phyloP scores from a whole-genome alignment of 2,113 vertebrate species.

The Carlito syrichta region DNA sequence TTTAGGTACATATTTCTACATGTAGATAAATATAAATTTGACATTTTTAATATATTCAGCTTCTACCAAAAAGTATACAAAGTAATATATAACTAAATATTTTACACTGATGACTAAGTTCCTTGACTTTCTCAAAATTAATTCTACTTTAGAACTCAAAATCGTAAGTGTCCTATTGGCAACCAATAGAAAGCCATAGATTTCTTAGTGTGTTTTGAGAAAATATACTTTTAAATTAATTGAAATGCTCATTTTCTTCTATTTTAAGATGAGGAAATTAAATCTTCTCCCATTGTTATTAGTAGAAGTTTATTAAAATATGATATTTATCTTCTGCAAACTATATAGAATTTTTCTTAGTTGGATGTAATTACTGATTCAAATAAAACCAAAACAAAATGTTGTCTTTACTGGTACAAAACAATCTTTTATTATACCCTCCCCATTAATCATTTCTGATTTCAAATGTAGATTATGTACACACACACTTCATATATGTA shows the following conservation, averaged over 20 bases:
- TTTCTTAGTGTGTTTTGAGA: background rate
- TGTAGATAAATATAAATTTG: slow-evolving; percentile 15
- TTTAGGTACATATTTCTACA: background rate
- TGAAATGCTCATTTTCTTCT: background rate
- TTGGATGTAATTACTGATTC: background rate
- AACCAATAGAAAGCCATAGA: slow-evolving; percentile 62
- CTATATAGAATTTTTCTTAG: background rate
- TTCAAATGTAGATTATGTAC: background rate
- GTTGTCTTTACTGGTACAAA: background rate
- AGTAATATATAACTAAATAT: background rate
- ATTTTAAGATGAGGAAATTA: slow-evolving; percentile 13
- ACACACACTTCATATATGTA: background rate
- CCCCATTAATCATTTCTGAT: background rate
- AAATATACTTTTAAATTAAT: background rate
- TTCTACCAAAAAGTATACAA: background rate
- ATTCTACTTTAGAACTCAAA: slow-evolving; percentile 24
- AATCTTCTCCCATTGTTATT: background rate
- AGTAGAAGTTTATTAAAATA: background rate
- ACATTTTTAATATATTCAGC: background rate
- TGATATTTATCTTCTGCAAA: background rate
- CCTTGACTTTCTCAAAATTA: background rate
- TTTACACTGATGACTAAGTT: background rate
- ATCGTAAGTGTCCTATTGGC: slow-evolving; percentile 30
- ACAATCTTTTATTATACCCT: background rate
- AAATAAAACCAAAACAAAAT: background rate